Evolutionary conservation across 2,888 invertebrate species (phyloP), one percentile per base, ranked within the genome.

Genomic region (Erynnis tages): DNA sequence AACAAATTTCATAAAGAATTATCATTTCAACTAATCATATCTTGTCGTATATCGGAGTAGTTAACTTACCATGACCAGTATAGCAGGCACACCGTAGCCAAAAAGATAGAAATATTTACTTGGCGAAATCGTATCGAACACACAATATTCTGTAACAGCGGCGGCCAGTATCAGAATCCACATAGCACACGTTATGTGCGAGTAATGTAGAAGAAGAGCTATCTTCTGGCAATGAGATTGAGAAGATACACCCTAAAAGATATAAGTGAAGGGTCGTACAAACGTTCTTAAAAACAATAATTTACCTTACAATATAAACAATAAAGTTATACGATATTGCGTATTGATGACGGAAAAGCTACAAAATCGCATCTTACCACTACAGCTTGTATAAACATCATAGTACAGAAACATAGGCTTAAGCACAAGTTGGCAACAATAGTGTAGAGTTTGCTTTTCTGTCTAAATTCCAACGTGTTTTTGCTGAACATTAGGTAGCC

Each of bases 141-240:
- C 90, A 65, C 92, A 92, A 61, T 93, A 91, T 50, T 88, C 88
- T 0, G 88, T 72, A 0, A 88, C 82, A 0, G 82, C 80, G 0
- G 82, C 83, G 8, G 92, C 93, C 58, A 93, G 90, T 1, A 92
- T 87, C 40, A 93, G 91, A 57, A 94, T 91, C 94, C 94, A 94
- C 75, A 93, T 91, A 0, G 93, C 91, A 53, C 93, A 92, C 7
- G 92, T 91, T 40, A 94, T 85, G 71, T 94, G 93, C 0, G 93
- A 89, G 76, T 94, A 94, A 72, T 94, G 94, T 5, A 94, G 83
- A 2, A 93, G 77, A 5, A 94, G 75, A 0, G 94, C 93, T 43
- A 93, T 91, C 44, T 92, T 88, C 67, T 93, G 91, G 65, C 94
- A 94, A 65, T 92, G 91, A 8, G 91, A 85, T 19, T 86, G 85